Evolutionary conservation across 1,140 invertebrate genomes (phyloP).

Genomic region (Hermetia illucens): DNA sequence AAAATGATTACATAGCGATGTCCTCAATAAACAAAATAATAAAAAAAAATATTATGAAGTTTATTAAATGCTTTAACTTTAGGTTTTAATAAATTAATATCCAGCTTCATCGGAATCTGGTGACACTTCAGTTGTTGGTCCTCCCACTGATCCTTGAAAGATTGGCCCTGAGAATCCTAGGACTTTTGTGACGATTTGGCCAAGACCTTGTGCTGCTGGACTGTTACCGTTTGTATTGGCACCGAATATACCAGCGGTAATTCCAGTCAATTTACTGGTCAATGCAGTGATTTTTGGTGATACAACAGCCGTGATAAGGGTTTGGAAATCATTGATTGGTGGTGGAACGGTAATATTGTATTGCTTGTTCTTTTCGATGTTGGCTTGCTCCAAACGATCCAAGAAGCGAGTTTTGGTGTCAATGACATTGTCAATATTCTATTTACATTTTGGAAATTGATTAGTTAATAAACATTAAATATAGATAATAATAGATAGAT

Average conservation of each 20-base stretch:
- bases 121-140: constrained; percentile 16
- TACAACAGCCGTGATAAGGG: constrained; percentile 34
- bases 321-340: constrained; percentile 30
- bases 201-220: constrained; percentile 24
- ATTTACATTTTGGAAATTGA: constrained; percentile 9
- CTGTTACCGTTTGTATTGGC: constrained; percentile 29
- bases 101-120: constrained; percentile 24
- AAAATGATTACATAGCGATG: too few relatives aligned
- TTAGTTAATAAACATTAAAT: not conserved
- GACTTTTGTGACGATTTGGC: constrained; percentile 27
- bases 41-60: too few relatives aligned
- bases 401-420: constrained; percentile 58
- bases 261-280: constrained; percentile 37
- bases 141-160: constrained; percentile 22
- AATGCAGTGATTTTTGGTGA: constrained; percentile 44
- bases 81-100: too few relatives aligned
- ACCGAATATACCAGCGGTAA: constrained; percentile 36
- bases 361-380: constrained; percentile 55
- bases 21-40: too few relatives aligned
- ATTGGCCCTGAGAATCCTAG: constrained; percentile 28
- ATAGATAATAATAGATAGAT: not conserved
- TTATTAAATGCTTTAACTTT: too few relatives aligned
- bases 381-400: constrained; percentile 46
- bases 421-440: constrained; percentile 65
- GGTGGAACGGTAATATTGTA: constrained; percentile 51